Evolutionary conservation across 2,888 invertebrate genomes (phyloP), one percentile per base, ranked within the genome.

Genomic region (Ischnus inquisitorius): DNA sequence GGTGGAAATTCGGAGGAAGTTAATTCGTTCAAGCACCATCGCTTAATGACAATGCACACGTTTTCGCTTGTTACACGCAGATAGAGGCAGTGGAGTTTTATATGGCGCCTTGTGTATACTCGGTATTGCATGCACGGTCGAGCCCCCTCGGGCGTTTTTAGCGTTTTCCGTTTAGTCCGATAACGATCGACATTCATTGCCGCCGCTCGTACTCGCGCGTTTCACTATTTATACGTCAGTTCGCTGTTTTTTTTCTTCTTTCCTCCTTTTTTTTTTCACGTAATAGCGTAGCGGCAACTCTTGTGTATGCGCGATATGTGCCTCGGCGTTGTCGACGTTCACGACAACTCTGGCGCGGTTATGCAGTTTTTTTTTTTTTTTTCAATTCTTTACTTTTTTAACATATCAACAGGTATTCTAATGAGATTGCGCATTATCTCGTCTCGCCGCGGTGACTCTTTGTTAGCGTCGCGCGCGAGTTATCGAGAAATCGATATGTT

Each of bases 181-280:
- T 77, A 82, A 82, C 57, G 77, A 82, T 82, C 79, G 71, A 77
- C 77, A 48, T 77, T 72, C 67, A 72, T 72, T 77, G 71, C 77
- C 67, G 71, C 57, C 76, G 19, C 60, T 54, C 54, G 51, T 54
- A 34, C 16, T 43, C 68, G 39, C 22, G 22, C 28, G 68, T 60
- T 39, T 16, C 16, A 14, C 64, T 75, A 74, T 74, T 75, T 64
- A 64, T 48, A 75, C 12, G 43, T 43, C 41, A 14, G n/a, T 65
- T n/a, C n/a, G 57, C 2, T 25, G 25, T 25, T 25, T 43, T 25
- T 46, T 65, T 22, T 41, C 3, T 22, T n/a, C 10, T 12, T 14
- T 43, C 39, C 12, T 22, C 14, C 22, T 65, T 22, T 10, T 43
- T 19, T 8, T 41, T 46, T 60, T 54, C 19, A 54, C 54, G 57